Evolutionary conservation across 2,113 vertebrate species (phyloP).

Genomic region (Calonectris borealis): DNA sequence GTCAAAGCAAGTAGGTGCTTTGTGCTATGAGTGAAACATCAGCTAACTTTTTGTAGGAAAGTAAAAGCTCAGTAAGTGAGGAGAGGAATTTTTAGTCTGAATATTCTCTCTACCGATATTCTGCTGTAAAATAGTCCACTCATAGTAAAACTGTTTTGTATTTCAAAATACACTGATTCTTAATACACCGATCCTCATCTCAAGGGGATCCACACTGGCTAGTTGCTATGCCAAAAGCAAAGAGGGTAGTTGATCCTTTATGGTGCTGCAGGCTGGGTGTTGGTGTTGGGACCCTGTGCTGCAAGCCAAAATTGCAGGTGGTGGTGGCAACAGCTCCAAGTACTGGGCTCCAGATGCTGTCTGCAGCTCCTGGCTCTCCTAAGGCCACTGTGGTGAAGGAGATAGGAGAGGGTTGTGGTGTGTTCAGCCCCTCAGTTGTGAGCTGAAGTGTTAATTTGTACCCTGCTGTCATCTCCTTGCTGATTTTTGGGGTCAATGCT

Average conservation of each 20-base stretch:
- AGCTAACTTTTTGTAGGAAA: not conserved
- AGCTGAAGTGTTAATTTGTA: not conserved
- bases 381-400: not conserved
- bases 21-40: not conserved
- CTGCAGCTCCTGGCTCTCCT: not conserved
- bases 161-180: not conserved
- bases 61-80: not conserved
- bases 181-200: rapidly evolving
- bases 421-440: not conserved
- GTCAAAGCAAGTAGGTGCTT: not conserved
- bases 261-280: not conserved
- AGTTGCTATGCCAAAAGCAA: not conserved
- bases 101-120: not conserved
- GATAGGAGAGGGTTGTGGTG: not conserved
- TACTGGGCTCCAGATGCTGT: not conserved
- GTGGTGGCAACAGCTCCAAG: not conserved
- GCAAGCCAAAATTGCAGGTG: too few species aligned
- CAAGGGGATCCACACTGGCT: rapidly evolving
- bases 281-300: not conserved
- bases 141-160: rapidly evolving
- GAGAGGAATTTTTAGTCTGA: not conserved
- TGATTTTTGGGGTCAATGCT: not conserved
- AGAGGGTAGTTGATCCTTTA: not conserved
- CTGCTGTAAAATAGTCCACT: not conserved
- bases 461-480: not conserved